Base-by-base conservation (phyloP, 2,113 vertebrate species). In the Empidonax alnorum region DNA sequence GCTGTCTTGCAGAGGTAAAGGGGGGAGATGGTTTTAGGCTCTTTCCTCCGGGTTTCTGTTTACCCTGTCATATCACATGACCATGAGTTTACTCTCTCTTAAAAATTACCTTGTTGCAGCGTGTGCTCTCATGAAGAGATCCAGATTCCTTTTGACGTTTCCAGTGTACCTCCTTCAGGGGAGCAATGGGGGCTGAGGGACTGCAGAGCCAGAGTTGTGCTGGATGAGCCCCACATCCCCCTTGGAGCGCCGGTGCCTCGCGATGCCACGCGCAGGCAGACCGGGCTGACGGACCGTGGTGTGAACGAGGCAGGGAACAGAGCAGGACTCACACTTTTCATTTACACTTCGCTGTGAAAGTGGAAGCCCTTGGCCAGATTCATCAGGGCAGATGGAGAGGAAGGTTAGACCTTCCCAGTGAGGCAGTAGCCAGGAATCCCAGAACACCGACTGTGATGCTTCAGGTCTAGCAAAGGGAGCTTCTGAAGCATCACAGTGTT, bases 261-360 rank as follows among this genome's bases (percentile, higher is more conserved):
- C 56, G 39, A 25, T 49, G 41, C 0, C 0, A 63, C 31, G 31
- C 0, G 0, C 17, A 11, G n/a, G 56, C 24, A 47, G 24, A 65
- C 28, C 30, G 35, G 74, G 56, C 35, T 71, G 28, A 25, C n/a
- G 58, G 69, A 21, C 31, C 15, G 0, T 9, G 27, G 4, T 37
- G 46, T 18, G 12, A 78, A 19, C 13, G 9, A 87, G 61, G 50
- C 84, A 35, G 50, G 37, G 56, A 4, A 50, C 1, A 59, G 58
- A 69, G 49, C 3, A 69, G 28, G n/a, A 50, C 55, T 67, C 65
- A 14, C 0, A 3, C 23, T 74, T 85, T 73, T 25, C 10, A 30
- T 87, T 62, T 66, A 14, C 14, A 19, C 8, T 69, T 80, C 12
- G 23, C 50, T 62, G 4, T 62, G 39, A 59, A 53, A 83, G 69